Percentiles rank a stretch among this genome's conserved stretches.
Evolutionary conservation across 2,797 vertebrate species (phyloP).

Genomic region (Enteromius unitaeniatus): DNA sequence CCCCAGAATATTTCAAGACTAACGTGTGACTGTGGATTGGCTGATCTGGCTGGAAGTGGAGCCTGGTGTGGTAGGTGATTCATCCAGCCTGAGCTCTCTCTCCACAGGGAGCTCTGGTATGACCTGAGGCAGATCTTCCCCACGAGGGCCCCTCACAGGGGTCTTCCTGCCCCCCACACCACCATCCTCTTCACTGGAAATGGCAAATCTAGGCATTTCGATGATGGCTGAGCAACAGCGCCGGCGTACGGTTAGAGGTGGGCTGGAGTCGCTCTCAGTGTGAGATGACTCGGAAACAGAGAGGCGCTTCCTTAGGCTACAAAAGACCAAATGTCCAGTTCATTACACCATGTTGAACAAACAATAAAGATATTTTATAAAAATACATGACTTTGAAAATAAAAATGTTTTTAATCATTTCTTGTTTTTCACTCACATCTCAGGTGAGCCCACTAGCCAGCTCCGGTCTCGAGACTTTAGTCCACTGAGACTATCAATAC

Average conservation of each 20-base stretch:
- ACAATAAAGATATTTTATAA: neutral
- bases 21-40: slow-evolving; percentile 78
- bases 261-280: slow-evolving; percentile 97
- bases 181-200: slow-evolving; percentile 86
- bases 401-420: neutral
- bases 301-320: slow-evolving; percentile 90
- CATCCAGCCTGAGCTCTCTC: slow-evolving; percentile 83
- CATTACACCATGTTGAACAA: neutral
- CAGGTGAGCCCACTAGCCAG: slow-evolving; percentile 94
- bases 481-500: slow-evolving; percentile 82
- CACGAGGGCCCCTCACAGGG: slow-evolving; percentile 67
- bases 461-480: slow-evolving; percentile 87
- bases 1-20: slow-evolving; percentile 32
- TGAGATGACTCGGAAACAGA: slow-evolving; percentile 96
- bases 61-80: slow-evolving; percentile 76
- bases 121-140: slow-evolving; percentile 82
- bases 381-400: neutral
- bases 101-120: slow-evolving; percentile 86
- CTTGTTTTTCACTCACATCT: slow-evolving; percentile 85
- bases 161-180: slow-evolving; percentile 59
- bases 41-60: slow-evolving; percentile 74
- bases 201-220: slow-evolving; percentile 90
- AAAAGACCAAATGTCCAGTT: neutral
- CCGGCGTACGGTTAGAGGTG: slow-evolving; percentile 88
- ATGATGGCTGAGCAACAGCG: slow-evolving; percentile 93